Evolutionary conservation across 1,140 invertebrate species (phyloP), one percentile per base, ranked within the genome.

Genomic region (Gryon sp.): DNA sequence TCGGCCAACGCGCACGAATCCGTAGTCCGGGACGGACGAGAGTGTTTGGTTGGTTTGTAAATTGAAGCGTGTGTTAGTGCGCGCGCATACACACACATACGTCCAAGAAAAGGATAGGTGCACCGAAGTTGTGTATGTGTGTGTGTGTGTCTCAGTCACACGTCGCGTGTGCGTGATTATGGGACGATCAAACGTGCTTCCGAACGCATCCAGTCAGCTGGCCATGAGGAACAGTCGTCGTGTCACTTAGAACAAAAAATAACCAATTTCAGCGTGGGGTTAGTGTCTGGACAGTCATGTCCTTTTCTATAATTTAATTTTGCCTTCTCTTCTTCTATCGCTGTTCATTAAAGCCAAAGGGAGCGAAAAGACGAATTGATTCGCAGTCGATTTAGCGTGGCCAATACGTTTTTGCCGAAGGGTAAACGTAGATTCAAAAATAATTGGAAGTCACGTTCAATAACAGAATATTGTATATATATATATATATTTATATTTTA

Each of bases 361-460:
- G 52, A 38, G n/a, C n/a, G 32, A 15, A 41, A 41, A 16, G 16
- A 30, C 38, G 38, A 43, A 59, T 59, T 40, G 53, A 59, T 59
- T 59, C n/a, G 38, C 57, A 46, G 57, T 46, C 43, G 41, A 30
- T 28, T 43, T 30, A 18, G 7, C 20, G 57, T 36, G 43, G 43
- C 28, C 41, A 60, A 48, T 60, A 15, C 28, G 43, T n/a, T 48
- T 60, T 48, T 19, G 22, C 41, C 14, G 57, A 48, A 34, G 53
- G 53, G 40, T 59, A 40, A 59, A 45, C 43, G 19, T 50, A 50
- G 40, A 63, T 63, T 63, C 32, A 63, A 30, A 34, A 50, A 63
- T 63, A 50, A 63, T 63, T 63, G 59, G 43, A 63, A 63, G 59
- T 50, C 43, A 63, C 45, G 30, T n/a, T n/a, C n/a, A n/a, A n/a